These are phyloP conservation scores for Lamellibrachia luymesi DNA, from an alignment of 1,140 invertebrate genomes.

Conservation along the genomic window DNA sequence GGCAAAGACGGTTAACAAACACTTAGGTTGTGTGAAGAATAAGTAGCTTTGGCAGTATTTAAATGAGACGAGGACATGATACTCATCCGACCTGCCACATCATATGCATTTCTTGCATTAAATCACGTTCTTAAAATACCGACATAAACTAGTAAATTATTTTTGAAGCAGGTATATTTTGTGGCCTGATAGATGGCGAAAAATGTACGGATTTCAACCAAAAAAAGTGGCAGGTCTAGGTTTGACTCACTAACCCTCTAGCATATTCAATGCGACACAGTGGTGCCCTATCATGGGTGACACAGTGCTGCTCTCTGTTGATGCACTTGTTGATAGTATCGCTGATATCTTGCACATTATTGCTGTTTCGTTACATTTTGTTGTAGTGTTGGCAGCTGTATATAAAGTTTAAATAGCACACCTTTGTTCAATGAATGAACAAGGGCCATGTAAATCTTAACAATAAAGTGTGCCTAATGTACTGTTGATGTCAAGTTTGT, in stretches of 20 bases:
- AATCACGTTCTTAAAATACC: no score
- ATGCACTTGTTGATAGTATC: constrained; percentile 1
- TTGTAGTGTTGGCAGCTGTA: not conserved
- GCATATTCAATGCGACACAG: no score
- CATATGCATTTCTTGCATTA: no score
- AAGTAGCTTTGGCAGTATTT: not conserved
- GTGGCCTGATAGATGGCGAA: no score
- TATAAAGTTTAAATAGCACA: constrained; percentile 6
- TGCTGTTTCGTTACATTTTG: not conserved
- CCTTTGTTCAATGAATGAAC: not conserved
- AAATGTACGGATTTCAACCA: no score
- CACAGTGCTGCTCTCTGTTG: not conserved
- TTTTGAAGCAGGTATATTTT: no score
- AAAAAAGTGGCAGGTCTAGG: not conserved
- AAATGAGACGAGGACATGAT: not conserved
- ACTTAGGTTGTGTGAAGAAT: not conserved
- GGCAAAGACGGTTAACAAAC: not conserved
- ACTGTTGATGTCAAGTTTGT: not conserved
- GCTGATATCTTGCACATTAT: not conserved
- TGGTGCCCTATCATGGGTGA: not conserved
- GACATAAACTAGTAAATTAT: no score
- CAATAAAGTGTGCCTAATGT: constrained; percentile 1
- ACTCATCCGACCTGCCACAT: not conserved
- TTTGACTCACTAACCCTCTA: not conserved
- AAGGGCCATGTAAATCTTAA: not conserved